phyloP scores from a whole-genome alignment of 2,888 invertebrate species.

The Callinectes sapidus region DNA sequence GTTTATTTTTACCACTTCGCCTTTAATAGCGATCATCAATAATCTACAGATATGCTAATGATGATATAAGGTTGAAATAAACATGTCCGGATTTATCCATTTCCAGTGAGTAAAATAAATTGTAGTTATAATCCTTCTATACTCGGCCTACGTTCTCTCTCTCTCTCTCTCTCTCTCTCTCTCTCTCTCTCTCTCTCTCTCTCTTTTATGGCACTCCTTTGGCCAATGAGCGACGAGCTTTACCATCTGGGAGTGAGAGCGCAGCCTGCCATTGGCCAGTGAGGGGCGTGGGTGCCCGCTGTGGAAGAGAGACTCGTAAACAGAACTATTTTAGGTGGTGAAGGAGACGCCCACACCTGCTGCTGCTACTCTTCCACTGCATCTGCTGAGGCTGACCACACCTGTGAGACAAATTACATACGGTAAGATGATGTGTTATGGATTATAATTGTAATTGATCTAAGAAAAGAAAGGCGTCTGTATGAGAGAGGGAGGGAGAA shows the following conservation, averaged over 20 bases:
- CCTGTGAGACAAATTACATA: background rate
- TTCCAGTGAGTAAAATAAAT: too few relatives aligned
- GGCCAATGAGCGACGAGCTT: background rate
- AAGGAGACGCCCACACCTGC: constrained; percentile 31
- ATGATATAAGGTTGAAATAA: too few relatives aligned
- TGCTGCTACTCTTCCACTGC: background rate
- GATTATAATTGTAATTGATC: background rate
- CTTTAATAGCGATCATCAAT: too few relatives aligned
- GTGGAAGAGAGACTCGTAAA: background rate
- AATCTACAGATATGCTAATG: too few relatives aligned
- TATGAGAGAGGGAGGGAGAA: background rate
- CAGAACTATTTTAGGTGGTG: background rate
- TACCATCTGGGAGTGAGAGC: background rate
- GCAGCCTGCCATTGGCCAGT: background rate
- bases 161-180: background rate
- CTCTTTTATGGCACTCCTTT: background rate
- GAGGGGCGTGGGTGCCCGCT: background rate
- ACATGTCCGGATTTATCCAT: too few relatives aligned
- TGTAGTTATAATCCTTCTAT: background rate
- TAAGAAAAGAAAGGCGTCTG: background rate
- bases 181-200: background rate
- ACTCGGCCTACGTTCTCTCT: background rate
- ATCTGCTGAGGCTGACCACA: background rate
- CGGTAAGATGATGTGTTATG: background rate
- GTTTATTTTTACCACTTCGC: too few relatives aligned